Base-by-base conservation (phyloP, 2,113 vertebrate genomes). In the Sakesphorus luctuosus region DNA sequence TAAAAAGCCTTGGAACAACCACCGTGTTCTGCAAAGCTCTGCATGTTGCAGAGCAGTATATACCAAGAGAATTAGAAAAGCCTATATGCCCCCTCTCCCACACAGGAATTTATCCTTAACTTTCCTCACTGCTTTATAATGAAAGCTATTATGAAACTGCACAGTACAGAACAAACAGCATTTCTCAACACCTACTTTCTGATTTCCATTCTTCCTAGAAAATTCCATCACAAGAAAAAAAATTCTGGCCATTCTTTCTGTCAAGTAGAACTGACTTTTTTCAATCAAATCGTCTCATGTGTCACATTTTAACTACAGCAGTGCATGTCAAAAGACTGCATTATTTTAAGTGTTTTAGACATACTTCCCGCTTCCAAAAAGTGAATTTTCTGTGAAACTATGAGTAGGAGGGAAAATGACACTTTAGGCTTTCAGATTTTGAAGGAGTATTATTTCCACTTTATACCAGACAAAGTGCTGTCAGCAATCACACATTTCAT, bases 151-250 rank as follows among this genome's bases (percentile, higher is more conserved):
- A 96, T 86, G 40, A 87, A 96, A 86, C 52, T 63, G 47, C 86
- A 94, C 73, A 94, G 90, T 74, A 93, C 63, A 92, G 89, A 96
- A 94, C 67, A 56, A 84, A 78, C 43, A 69, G 65, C 88, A 97
- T 96, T 97, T 96, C 73, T 95, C 88, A 87, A 93, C 89, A 95
- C 75, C 91, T 96, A 97, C 93, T 84, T 96, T 93, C 85, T 96
- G 56, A 87, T 92, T 93, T 75, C 65, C 83, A 93, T 90, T 50
- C 78, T 86, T 89, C 53, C 67, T 80, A 89, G 89, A 94, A 93
- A 95, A 96, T 91, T 87, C 87, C 87, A 89, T 46, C n/a, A 38
- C 47, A 78, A 86, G 82, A 78, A 96, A 93, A 93, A 78, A 90
- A 74, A 1, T 62, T 94, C 62, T 77, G 44, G 11, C 40, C 35